Percentiles rank a stretch among this genome's conserved stretches.
Conservation (phyloP, 2,113 vertebrate genomes). For the Antennarius striatus region DNA sequence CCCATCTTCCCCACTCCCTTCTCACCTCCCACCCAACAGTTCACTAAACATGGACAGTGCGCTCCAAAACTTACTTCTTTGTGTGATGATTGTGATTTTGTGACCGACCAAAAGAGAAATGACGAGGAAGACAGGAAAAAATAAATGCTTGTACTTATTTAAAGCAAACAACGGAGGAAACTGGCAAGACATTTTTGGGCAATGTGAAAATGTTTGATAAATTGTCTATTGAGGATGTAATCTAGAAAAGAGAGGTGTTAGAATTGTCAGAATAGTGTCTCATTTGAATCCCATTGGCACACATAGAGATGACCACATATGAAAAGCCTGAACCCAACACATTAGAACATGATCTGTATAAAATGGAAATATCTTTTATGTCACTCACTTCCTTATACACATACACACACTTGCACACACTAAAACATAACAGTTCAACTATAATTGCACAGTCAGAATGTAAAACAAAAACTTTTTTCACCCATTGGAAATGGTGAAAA, state of each 20-base stretch:
- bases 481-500: slow-evolving; percentile 20
- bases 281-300: slow-evolving; percentile 70
- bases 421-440: slow-evolving; percentile 40
- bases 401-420: slow-evolving; percentile 19
- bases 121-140: slow-evolving; percentile 43
- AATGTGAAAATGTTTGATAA: slow-evolving; percentile 10
- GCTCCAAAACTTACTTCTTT: slow-evolving; percentile 52
- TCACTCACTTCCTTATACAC: not conserved
- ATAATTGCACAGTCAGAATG: slow-evolving; percentile 35
- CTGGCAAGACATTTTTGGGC: not conserved
- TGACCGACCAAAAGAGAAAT: slow-evolving; percentile 61
- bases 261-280: slow-evolving; percentile 56
- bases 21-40: not conserved
- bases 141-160: slow-evolving; percentile 54
- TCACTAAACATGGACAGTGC: slow-evolving; percentile 69
- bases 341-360: slow-evolving; percentile 44
- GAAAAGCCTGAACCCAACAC: slow-evolving; percentile 35
- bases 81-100: slow-evolving; percentile 35
- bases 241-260: slow-evolving; percentile 49
- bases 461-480: slow-evolving; percentile 14
- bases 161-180: slow-evolving; percentile 60
- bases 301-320: slow-evolving; percentile 49
- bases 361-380: slow-evolving; percentile 46
- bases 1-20: not conserved
- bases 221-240: slow-evolving; percentile 18